A percentile compares a stretch with the other conserved stretches of the same genome.
phyloP scores from a whole-genome alignment of 2,888 invertebrate genomes.

The Agriopis aurantiaria region DNA sequence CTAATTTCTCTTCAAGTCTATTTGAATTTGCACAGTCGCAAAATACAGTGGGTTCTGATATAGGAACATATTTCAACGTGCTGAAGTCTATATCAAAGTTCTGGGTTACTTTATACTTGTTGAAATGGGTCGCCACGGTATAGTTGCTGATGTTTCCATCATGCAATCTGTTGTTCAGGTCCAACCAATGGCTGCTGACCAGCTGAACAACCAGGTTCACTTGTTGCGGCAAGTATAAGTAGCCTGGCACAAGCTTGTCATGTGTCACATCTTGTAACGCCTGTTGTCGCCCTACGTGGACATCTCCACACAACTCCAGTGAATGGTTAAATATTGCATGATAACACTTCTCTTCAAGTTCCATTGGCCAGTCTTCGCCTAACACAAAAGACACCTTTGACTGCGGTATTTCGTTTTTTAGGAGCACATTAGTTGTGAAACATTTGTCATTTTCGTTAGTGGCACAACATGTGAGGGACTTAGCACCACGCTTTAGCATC shows the following conservation, averaged over 20 bases:
- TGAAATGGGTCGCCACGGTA: conserved; percentile 84
- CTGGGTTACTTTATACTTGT: conserved; percentile 87
- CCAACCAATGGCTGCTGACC: conserved; percentile 87
- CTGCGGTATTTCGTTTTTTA: conserved; percentile 70
- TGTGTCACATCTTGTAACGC: conserved; percentile 62
- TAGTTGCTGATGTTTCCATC: conserved; percentile 85
- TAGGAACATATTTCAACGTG: conserved; percentile 69
- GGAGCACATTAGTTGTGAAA: conserved; percentile 76
- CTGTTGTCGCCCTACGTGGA: conserved; percentile 71
- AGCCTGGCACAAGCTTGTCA: conserved; percentile 71
- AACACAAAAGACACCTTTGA: conserved; percentile 70
- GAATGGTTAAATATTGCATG: conserved; percentile 86
- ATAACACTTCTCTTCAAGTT: conserved; percentile 67
- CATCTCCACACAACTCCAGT: conserved; percentile 86
- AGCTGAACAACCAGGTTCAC: conserved; percentile 85
- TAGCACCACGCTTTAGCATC: conserved; percentile 81
- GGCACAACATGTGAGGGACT: conserved; percentile 77
- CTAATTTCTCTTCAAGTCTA: conserved; percentile 53
- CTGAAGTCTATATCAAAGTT: conserved; percentile 82
- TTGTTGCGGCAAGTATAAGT: conserved; percentile 83
- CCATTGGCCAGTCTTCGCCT: conserved; percentile 64
- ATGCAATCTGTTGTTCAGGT: conserved; percentile 84
- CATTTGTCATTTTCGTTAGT: conserved; percentile 66
- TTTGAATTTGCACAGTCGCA: conserved; percentile 54
- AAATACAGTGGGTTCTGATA: conserved; percentile 67